phyloP scores from a whole-genome alignment of 2,113 vertebrate species.

The Oncorhynchus masou region DNA sequence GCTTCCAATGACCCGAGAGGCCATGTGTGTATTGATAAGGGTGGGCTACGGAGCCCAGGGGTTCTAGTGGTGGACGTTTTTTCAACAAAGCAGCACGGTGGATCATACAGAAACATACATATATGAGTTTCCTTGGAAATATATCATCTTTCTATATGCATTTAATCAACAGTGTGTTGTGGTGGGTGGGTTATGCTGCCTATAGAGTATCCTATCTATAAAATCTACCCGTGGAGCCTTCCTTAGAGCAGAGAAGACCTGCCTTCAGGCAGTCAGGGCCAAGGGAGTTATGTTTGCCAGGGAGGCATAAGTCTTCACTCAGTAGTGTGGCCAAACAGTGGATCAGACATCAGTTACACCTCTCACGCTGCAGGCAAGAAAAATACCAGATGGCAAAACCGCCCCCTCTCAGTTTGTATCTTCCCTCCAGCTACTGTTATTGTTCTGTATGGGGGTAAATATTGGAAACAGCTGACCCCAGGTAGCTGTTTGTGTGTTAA shows the following conservation, averaged over 20 bases:
- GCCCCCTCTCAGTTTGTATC: neutral
- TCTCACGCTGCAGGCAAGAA: neutral
- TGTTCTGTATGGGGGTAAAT: neutral
- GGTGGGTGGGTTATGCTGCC: neutral
- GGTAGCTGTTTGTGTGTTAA: constrained; percentile 2
- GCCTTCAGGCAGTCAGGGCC: neutral
- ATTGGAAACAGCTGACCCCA: constrained; percentile 21
- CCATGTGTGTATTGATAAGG: neutral
- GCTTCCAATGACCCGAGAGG: neutral
- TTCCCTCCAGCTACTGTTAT: constrained; percentile 10
- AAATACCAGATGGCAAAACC: constrained; percentile 17
- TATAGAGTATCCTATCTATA: neutral
- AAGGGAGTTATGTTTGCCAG: neutral
- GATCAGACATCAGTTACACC: neutral
- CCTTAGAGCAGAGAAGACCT: neutral
- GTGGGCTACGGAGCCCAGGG: too few relatives aligned
- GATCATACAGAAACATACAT: too few relatives aligned
- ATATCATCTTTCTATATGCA: too few relatives aligned
- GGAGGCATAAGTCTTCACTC: neutral
- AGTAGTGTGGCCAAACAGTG: constrained; percentile 2
- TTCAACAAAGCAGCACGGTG: too few relatives aligned
- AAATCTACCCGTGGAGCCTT: neutral
- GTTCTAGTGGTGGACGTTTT: too few relatives aligned
- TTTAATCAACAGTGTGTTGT: too few relatives aligned
- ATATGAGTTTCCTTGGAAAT: too few relatives aligned